Base-by-base conservation (phyloP, 1,140 invertebrate species). In the Nephotettix cincticeps region DNA sequence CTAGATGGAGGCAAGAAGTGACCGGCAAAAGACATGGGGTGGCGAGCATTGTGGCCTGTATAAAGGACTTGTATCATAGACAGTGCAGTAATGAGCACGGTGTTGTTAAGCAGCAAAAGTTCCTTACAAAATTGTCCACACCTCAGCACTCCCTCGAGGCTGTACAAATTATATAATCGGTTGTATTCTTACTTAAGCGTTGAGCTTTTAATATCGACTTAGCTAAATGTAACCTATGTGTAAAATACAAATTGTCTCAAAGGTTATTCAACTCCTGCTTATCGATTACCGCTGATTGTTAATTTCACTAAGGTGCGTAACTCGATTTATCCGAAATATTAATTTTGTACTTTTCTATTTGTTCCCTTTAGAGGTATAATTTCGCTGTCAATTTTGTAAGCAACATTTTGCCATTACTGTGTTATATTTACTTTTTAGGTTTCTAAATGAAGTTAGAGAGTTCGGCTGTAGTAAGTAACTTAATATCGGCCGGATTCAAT, bases 361-460 rank as follows among this genome's bases (percentile, higher is more conserved):
- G n/a, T 23, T n/a, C 17, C 19, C 6, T 51, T 51, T 51, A 19
- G 17, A 61, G 23, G 6, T 61, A 2, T 61, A 27, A 21, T 61
- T 61, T 61, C 23, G 56, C 56, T 61, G 56, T 61, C 56, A 61
- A 61, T 61, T 61, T 61, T 61, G 56, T 61, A 61, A 61, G 56
- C 27, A 61, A 61, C 56, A 29, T 61, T 61, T 61, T 61, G 56
- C 56, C 56, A 61, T 61, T 61, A 61, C 56, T 61, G 56, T 61
- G 56, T 61, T 61, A 61, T 61, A 61, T 61, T 61, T 61, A 61
- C 56, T 61, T 61, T 61, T 61, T 27, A 51, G 47, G 56, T 25
- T 61, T 61, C 56, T 61, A 61, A 61, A 61, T 61, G 56, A 61
- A 61, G 25, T 27, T 28, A 27, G 25, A 28, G 27, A 27, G 27